Percentiles rank a stretch among this genome's conserved stretches.
Evolutionary conservation across 2,888 invertebrate species (phyloP).

Genomic region (Volucella inflata): DNA sequence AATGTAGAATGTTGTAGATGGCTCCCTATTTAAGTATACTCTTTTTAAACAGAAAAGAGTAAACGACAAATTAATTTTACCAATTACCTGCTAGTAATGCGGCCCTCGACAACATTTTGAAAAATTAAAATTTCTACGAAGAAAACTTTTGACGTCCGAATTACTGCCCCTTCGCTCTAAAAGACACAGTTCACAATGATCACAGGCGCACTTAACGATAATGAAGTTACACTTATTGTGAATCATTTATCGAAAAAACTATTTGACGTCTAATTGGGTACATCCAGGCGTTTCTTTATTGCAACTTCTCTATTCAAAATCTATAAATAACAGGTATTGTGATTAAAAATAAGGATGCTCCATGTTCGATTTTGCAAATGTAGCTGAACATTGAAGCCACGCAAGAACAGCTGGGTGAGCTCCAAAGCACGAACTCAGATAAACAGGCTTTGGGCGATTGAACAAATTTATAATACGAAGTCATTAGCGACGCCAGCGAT

Average conservation of each 20-base stretch:
- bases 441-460: too few species aligned
- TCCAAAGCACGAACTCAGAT: too few species aligned
- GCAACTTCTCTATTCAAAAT: neutral
- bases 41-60: neutral
- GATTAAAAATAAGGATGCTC: too few species aligned
- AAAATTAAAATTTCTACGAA: slow-evolving; percentile 76
- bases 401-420: too few species aligned
- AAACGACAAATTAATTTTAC: slow-evolving; percentile 7
- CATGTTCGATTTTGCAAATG: too few species aligned
- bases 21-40: too few species aligned
- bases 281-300: neutral
- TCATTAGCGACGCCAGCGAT: too few species aligned
- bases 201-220: slow-evolving; percentile 13
- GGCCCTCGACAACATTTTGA: slow-evolving; percentile 88
- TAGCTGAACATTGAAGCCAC: too few species aligned
- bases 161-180: slow-evolving; percentile 51
- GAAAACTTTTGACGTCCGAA: slow-evolving; percentile 70
- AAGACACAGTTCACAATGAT: slow-evolving; percentile 66
- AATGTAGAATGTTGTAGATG: neutral
- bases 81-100: slow-evolving; percentile 88
- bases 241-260: slow-evolving; percentile 9
- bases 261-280: slow-evolving; percentile 6
- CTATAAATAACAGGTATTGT: neutral
- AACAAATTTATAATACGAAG: too few species aligned
- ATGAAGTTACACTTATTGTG: slow-evolving; percentile 12